Evolutionary conservation across 1,140 invertebrate genomes (phyloP).

Genomic region (Watersipora subatra): DNA sequence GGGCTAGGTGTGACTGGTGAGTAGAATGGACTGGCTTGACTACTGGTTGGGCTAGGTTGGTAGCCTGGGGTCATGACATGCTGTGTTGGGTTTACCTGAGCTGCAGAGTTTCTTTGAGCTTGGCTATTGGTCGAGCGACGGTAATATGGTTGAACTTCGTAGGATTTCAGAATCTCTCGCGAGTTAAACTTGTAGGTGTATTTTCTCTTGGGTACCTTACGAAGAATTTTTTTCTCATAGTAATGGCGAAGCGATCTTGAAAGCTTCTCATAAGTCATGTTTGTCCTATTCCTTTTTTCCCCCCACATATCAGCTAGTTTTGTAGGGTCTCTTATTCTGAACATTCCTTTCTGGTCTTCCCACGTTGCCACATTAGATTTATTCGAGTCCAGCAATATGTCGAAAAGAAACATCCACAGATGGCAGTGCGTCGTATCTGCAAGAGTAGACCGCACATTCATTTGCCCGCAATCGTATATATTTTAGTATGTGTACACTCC

Average conservation of each 20-base stretch:
- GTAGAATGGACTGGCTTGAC: neutral
- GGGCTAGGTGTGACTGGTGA: neutral
- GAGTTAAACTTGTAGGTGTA: slow-evolving; percentile 4
- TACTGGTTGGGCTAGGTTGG: neutral
- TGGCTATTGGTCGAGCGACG: neutral
- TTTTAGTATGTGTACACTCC: neutral
- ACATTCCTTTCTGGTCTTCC: slow-evolving; percentile 2
- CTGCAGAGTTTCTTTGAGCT: neutral
- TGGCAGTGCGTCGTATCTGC: neutral
- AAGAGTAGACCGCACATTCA: neutral
- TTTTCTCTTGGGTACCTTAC: slow-evolving; percentile 1
- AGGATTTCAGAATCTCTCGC: neutral
- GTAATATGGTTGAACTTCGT: neutral
- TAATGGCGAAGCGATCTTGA: slow-evolving; percentile 1
- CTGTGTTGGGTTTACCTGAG: neutral
- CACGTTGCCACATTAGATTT: neutral
- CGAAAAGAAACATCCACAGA: slow-evolving; percentile 2
- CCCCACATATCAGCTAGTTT: neutral
- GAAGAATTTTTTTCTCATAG: slow-evolving; percentile 3
- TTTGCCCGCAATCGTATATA: neutral
- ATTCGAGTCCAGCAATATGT: neutral
- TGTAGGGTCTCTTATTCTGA: neutral
- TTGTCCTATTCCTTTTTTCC: neutral
- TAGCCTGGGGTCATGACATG: too few species aligned
- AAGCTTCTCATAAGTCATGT: slow-evolving; percentile 3